Base-by-base conservation (phyloP, 92 coral and sea anemone species). In the Zoanthus solanderi region DNA sequence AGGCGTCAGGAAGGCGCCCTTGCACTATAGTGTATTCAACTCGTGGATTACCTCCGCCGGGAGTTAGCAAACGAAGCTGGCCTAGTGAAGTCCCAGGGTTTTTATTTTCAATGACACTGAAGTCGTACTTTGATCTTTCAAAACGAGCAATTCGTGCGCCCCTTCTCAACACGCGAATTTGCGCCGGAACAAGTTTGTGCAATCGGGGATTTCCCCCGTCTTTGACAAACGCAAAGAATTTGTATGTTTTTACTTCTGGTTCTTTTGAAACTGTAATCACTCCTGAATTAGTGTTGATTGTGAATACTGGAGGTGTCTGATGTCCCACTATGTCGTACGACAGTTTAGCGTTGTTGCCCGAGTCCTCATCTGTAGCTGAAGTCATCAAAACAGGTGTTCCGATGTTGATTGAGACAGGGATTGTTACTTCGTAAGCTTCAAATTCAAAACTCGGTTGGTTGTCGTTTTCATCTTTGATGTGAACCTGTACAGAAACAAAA, bases 251-350 rank as follows among this genome's bases (percentile, higher is more conserved):
- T 72, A 90, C 97, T 85, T 91, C 94, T 44, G 99, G 99, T 84
- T 83, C 83, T 46, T 95, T 92, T 30, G 93, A 89, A 11, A 93
- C 92, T 29, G 87, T 84, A 13, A 97, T 91, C 74, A 90, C 71
- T 56, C 99, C 98, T 14, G 97, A 89, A 77, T 75, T 60, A 28
- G 87, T 60, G 75, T 92, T 94, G 61, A 97, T 88, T 23, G 93
- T 86, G 89, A 97, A 97, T 52, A 97, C 93, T 47, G 96, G 98
- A 9, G 99, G 99, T 73, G 99, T 95, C 85, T 90, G 96, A 89
- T 97, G 99, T 71, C 99, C 99, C 71, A 97, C 91, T 34, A 97
- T 91, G 83, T 87, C 90, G 83, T 95, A 97, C 17, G 93, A 90
- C 88, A 97, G 87, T n/a, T 83, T 95, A 58, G 95, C 83, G 83